A percentile compares a stretch with the other conserved stretches of the same genome.
Evolutionary conservation across 2,113 vertebrate genomes (phyloP).

Genomic region (Sylvietta virens): DNA sequence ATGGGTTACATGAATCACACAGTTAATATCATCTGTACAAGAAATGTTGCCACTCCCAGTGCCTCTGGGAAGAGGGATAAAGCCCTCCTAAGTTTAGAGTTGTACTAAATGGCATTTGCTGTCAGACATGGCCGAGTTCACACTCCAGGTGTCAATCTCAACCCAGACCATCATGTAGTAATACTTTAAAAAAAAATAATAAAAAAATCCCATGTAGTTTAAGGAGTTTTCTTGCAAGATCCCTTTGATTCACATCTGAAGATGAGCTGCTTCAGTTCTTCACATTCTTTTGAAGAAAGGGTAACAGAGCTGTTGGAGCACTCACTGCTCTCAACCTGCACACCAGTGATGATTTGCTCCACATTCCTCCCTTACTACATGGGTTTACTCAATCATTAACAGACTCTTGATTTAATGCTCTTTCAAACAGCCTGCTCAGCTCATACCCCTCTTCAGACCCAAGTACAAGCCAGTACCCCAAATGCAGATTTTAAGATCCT

Average conservation of each 20-base stretch:
- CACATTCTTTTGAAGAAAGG: not conserved
- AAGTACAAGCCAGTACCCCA: not conserved
- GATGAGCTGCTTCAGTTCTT: not conserved
- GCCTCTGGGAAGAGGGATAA: not conserved
- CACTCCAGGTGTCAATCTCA: not conserved
- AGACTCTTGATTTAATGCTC: not conserved
- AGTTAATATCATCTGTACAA: not conserved
- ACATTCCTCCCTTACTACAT: not conserved
- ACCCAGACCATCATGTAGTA: not conserved
- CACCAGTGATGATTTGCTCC: not conserved
- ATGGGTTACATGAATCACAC: not conserved
- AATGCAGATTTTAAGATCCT: not conserved
- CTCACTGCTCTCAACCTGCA: not conserved
- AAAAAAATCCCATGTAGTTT: not conserved
- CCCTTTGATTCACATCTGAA: not conserved
- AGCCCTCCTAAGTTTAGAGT: not conserved
- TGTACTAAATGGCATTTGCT: not conserved
- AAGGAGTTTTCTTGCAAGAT: not conserved
- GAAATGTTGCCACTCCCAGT: not conserved
- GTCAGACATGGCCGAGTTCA: accelerated
- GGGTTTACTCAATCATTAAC: not conserved
- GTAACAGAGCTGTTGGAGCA: not conserved
- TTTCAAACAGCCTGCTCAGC: not conserved
- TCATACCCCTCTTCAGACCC: not conserved
- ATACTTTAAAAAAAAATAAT: not conserved